phyloP scores from a whole-genome alignment of 2,888 invertebrate genomes.

The Drosophila dives region DNA sequence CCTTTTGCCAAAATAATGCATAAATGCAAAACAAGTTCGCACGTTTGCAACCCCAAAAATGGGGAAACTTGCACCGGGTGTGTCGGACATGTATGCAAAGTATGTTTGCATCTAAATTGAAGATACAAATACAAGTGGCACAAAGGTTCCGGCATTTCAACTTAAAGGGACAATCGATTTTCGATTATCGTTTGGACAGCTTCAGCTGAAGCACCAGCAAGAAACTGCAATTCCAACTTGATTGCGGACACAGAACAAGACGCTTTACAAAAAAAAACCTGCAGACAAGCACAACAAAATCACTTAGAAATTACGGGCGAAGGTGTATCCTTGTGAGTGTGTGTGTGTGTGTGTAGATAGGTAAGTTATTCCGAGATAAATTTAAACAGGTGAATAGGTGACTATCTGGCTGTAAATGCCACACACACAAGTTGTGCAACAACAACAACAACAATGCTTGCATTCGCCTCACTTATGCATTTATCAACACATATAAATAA shows the following conservation, averaged over 20 bases:
- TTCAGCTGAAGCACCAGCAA: conserved; percentile 6
- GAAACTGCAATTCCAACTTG: conserved; percentile 48
- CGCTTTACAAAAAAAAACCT: conserved; percentile 8
- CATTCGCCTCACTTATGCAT: conserved; percentile 48
- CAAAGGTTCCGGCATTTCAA: conserved; percentile 38
- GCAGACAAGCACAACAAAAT: conserved; percentile 36
- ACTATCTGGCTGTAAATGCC: conserved; percentile 9
- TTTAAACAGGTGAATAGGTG: conserved; percentile 8
- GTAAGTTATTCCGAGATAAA: conserved; percentile 36
- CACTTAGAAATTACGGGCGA: conserved; percentile 18
- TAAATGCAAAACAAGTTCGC: conserved; percentile 53
- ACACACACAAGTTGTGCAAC: conserved; percentile 15
- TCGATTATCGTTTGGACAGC: conserved; percentile 54
- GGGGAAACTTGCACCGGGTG: conserved; percentile 43
- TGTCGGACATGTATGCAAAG: conserved; percentile 49
- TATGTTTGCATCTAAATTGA: conserved; percentile 49
- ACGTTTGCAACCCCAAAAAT: conserved; percentile 28
- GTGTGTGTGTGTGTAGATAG: neutral
- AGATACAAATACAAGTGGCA: conserved; percentile 27
- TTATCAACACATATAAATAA: conserved; percentile 30
- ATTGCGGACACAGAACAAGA: conserved; percentile 34
- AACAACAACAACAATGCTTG: conserved; percentile 21
- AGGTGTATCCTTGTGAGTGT: neutral
- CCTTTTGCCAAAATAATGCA: conserved; percentile 11
- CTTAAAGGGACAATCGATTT: conserved; percentile 63